phyloP scores from a whole-genome alignment of 2,113 vertebrate species.

The Anarrhichthys ocellatus region DNA sequence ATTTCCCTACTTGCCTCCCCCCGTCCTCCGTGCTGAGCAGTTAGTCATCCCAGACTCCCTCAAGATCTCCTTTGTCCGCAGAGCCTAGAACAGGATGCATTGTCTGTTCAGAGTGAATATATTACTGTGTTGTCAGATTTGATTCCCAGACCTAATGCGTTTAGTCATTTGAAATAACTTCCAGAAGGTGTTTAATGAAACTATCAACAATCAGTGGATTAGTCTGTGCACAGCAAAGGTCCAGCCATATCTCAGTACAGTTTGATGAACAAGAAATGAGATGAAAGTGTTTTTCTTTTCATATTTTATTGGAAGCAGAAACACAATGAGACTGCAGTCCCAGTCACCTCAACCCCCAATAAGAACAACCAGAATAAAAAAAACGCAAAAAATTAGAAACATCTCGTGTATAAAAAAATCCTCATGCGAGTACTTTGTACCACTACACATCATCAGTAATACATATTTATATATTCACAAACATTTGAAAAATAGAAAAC shows the following conservation, averaged over 20 bases:
- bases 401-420: slow-evolving; percentile 86
- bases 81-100: slow-evolving; percentile 54
- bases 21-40: slow-evolving; percentile 63
- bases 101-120: not conserved
- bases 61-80: slow-evolving; percentile 79
- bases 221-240: not conserved
- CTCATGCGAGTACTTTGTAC: slow-evolving; percentile 86
- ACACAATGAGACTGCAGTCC: slow-evolving; percentile 78
- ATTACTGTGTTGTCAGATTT: not conserved
- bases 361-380: slow-evolving; percentile 81
- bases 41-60: slow-evolving; percentile 81
- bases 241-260: not conserved
- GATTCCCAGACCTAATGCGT: not conserved
- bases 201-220: not conserved
- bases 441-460: slow-evolving; percentile 86
- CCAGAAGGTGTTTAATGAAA: not conserved
- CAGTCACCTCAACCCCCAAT: slow-evolving; percentile 74
- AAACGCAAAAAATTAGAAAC: slow-evolving; percentile 83
- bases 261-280: slow-evolving; percentile 11
- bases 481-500: slow-evolving; percentile 86
- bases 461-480: slow-evolving; percentile 89
- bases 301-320: slow-evolving; percentile 86
- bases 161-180: slow-evolving; percentile 4
- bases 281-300: not conserved
- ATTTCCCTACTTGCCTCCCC: slow-evolving; percentile 70